These are phyloP conservation scores for Drosophila littoralis DNA, from an alignment of 1,140 invertebrate genomes.

Conservation along the genomic window DNA sequence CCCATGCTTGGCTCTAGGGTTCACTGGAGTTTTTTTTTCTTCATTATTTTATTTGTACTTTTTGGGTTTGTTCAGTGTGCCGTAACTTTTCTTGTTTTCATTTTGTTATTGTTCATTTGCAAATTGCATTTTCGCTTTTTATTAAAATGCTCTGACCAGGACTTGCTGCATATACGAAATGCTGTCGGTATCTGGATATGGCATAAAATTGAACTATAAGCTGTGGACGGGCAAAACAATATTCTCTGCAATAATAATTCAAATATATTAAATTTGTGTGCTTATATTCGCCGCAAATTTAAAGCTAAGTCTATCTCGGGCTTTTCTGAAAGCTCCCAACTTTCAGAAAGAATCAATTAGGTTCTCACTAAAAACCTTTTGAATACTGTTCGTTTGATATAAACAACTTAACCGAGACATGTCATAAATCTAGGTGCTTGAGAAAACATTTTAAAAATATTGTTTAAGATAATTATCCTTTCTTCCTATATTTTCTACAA, in stretches of 20 bases:
- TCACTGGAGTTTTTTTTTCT: not conserved
- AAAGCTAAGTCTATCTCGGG: not conserved
- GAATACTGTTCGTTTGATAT: too few species aligned
- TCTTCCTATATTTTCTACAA: too few species aligned
- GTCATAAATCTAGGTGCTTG: too few species aligned
- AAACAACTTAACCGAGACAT: too few species aligned
- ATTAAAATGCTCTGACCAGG: slow-evolving; percentile 19
- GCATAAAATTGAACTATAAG: slow-evolving; percentile 1
- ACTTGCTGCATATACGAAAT: not conserved
- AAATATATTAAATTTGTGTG: not conserved
- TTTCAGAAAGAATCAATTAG: too few species aligned
- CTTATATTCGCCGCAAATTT: not conserved
- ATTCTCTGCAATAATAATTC: not conserved
- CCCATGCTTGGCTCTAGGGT: slow-evolving; percentile 9
- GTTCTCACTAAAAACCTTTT: too few species aligned
- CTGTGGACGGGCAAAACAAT: not conserved
- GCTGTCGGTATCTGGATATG: slow-evolving; percentile 14
- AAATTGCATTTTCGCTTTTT: slow-evolving; percentile 71
- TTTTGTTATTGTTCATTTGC: slow-evolving; percentile 70
- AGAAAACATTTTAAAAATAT: too few species aligned
- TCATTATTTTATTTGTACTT: not conserved
- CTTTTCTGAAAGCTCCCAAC: too few species aligned
- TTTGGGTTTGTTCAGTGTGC: slow-evolving; percentile 12
- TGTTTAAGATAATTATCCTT: too few species aligned
- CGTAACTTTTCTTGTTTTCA: slow-evolving; percentile 52